phyloP scores from a whole-genome alignment of 2,888 invertebrate genomes.

The Amaurobius ferox region DNA sequence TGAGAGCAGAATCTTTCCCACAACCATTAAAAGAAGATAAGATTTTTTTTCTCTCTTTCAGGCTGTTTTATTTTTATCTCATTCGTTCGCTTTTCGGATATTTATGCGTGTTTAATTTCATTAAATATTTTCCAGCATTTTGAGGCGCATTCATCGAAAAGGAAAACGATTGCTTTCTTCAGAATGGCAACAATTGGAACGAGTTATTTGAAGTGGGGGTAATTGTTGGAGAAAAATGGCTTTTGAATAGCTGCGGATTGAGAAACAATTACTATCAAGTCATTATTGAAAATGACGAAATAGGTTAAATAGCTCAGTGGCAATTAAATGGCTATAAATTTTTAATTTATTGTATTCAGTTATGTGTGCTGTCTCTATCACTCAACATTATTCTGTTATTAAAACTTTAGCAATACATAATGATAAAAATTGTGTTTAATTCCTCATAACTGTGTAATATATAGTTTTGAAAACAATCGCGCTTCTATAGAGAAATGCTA shows the following conservation, averaged over 20 bases:
- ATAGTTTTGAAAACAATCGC: no score
- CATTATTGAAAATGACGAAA: slow-evolving; percentile 7
- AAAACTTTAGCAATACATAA: no score
- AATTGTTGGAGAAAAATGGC: slow-evolving; percentile 14
- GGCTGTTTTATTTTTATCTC: slow-evolving; percentile 8
- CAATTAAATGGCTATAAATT: slow-evolving; percentile 3
- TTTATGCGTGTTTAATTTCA: slow-evolving; percentile 68
- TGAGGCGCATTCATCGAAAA: slow-evolving; percentile 10
- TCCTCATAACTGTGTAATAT: no score
- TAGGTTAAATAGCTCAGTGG: neutral
- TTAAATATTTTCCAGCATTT: slow-evolving; percentile 61
- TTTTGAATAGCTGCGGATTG: neutral
- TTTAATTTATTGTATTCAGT: slow-evolving; percentile 2
- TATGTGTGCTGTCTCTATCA: no score
- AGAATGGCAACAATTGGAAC: neutral
- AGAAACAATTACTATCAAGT: slow-evolving; percentile 18
- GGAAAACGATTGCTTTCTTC: slow-evolving; percentile 3
- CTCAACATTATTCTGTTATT: no score
- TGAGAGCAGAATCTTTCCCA: slow-evolving; percentile 64
- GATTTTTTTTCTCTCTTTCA: slow-evolving; percentile 24
- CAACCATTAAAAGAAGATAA: slow-evolving; percentile 66
- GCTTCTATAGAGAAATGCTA: no score
- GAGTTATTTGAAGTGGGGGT: slow-evolving; percentile 12
- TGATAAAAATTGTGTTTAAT: no score
- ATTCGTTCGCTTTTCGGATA: slow-evolving; percentile 34